Base-by-base conservation (phyloP, 2,888 invertebrate species). In the Subacronicta megacephala region DNA sequence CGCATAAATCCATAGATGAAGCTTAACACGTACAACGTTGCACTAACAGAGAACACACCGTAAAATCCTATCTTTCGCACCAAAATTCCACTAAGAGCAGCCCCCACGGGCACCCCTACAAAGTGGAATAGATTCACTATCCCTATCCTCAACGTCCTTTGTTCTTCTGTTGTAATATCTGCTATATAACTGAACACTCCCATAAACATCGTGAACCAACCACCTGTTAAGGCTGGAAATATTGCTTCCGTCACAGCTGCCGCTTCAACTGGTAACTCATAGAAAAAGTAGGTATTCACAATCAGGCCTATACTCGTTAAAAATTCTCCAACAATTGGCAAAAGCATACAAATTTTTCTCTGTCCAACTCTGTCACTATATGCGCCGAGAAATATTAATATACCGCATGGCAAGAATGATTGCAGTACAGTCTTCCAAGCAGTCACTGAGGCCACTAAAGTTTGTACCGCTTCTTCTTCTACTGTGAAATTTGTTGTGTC, bases 201-300 rank as follows among this genome's bases (percentile, higher is more conserved):
- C 97, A 98, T 97, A 77, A 98, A 96, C 97, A 97, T 97, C 26
- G 97, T 97, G 84, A 97, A 97, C 97, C 97, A 97, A 7, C 97
- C 97, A 9, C 97, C 97, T 0, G 97, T 97, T 7, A 97, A 81
- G 0, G 97, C 97, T 2, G 97, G 97, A 87, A 97, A 97, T 66
- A 97, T 94, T 0, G 97, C 97, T 87, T 97, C 97, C 0, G 97
- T 96, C 5, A 97, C 95, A 0, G 97, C 97, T 13, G 97, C 96
- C 2, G 95, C 96, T 90, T 97, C 97, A 95, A 97, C 97, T 0
- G 97, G 97, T 35, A 97, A 89, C 80, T 97, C 95, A 82, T 97
- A 95, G 85, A 97, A 97, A 87, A 95, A 97, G 81, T 96, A 97
- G 15, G 97, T 97, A 85, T 97, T 97, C 3, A 97, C 84, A 75